Evolutionary conservation across 2,797 vertebrate genomes (phyloP).

Genomic region (Schizothorax lantsangensis): DNA sequence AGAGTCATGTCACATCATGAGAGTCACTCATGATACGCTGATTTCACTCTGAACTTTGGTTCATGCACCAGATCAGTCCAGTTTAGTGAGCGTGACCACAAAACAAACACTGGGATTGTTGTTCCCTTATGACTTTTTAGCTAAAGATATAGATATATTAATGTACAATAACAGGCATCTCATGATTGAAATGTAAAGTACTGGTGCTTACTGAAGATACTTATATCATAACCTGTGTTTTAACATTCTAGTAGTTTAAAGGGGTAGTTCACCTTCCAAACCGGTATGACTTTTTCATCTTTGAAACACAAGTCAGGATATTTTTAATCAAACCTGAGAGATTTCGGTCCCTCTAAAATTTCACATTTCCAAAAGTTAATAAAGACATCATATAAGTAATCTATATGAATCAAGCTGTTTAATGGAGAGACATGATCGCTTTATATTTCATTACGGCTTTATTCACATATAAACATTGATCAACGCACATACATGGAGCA

Average conservation of each 20-base stretch:
- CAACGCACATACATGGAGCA: not conserved
- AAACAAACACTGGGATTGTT: not conserved
- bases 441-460: not conserved
- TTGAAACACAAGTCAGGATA: not conserved
- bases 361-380: not conserved
- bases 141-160: not conserved
- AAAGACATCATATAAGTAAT: not conserved
- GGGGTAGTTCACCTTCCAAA: not conserved
- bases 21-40: constrained; percentile 12
- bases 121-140: not conserved
- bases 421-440: not conserved
- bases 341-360: not conserved
- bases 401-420: not conserved
- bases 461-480: not conserved
- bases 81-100: not conserved
- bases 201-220: not conserved
- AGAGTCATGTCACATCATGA: constrained; percentile 25
- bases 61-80: not conserved
- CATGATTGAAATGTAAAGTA: not conserved
- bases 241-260: not conserved
- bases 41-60: constrained; percentile 11
- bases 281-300: not conserved
- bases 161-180: not conserved
- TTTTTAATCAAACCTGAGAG: not conserved
- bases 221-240: not conserved